These are phyloP conservation scores for Halichoerus grypus DNA, from an alignment of 2,113 vertebrate genomes.

Conservation along the genomic window DNA sequence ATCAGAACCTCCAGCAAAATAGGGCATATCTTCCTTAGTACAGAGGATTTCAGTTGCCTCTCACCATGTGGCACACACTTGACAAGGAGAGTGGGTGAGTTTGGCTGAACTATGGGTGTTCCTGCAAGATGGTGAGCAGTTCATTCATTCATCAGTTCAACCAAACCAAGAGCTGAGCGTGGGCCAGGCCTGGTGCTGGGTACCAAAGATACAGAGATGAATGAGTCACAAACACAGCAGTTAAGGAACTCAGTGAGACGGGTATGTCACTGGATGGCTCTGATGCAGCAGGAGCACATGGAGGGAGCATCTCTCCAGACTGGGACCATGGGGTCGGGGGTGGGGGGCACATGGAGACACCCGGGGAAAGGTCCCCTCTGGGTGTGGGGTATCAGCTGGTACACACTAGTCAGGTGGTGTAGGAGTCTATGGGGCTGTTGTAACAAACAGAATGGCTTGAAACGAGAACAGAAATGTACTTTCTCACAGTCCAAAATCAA, in stretches of 20 bases:
- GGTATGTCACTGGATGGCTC: not conserved
- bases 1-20: not conserved
- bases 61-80: not conserved
- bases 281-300: not conserved
- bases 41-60: not conserved
- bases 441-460: not conserved
- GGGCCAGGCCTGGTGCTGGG: not conserved
- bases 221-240: not conserved
- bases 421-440: not conserved
- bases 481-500: not conserved
- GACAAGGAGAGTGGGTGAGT: not conserved
- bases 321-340: accelerated
- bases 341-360: not conserved
- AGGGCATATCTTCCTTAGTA: not conserved
- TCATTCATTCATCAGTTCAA: not conserved
- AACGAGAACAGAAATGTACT: not conserved
- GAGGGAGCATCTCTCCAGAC: not conserved
- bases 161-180: not conserved
- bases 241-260: not conserved
- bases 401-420: too few relatives aligned
- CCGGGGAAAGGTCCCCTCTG: not conserved
- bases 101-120: not conserved
- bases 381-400: not conserved
- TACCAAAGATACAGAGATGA: not conserved
- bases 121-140: not conserved